Evolutionary conservation across 2,113 vertebrate species (phyloP).

Genomic region (Pseudorectes ferrugineus): DNA sequence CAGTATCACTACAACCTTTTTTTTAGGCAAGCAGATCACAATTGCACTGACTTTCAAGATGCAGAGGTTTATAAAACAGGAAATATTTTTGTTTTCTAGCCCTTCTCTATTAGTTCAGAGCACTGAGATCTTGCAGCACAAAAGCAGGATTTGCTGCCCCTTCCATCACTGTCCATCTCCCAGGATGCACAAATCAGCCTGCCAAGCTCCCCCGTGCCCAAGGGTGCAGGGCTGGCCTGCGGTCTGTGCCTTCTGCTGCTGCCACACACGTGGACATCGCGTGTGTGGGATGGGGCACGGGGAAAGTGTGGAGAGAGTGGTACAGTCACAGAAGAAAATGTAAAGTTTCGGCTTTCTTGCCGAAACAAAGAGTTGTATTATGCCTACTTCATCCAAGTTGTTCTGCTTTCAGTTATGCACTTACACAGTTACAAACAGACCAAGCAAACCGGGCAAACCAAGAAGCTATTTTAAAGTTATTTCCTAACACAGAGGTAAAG

Average conservation of each 20-base stretch:
- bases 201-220: not conserved
- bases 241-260: not conserved
- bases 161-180: not conserved
- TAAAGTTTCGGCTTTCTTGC: not conserved
- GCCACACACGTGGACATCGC: accelerated
- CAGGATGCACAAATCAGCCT: not conserved
- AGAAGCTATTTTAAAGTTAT: not conserved
- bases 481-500: conserved; percentile 17
- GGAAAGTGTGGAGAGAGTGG: not conserved
- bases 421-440: not conserved
- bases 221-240: not conserved
- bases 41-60: not conserved
- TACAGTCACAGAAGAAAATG: not conserved
- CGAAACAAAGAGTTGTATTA: not conserved
- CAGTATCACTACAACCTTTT: not conserved
- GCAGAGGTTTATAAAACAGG: not conserved
- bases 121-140: not conserved
- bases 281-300: accelerated
- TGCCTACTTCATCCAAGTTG: not conserved
- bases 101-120: not conserved
- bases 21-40: not conserved
- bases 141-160: not conserved
- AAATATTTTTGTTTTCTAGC: not conserved
- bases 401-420: not conserved
- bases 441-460: not conserved